Percentiles rank a stretch among this genome's conserved stretches.
These are phyloP conservation scores for Notothenia rossii DNA, from an alignment of 2,113 vertebrate species.

Conservation along the genomic window DNA sequence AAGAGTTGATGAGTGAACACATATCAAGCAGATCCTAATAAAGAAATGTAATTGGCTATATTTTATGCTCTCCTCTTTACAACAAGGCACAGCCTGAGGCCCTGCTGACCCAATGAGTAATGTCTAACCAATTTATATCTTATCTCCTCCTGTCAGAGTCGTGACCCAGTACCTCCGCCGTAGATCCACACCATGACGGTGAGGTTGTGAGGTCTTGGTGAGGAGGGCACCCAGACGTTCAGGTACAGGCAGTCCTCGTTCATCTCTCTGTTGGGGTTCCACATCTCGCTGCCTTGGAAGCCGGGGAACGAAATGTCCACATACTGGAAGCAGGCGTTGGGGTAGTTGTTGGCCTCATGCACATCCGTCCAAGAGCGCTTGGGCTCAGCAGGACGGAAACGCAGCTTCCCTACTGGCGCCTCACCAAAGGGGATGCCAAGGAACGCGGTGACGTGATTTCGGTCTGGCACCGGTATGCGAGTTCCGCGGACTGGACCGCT, in stretches of 20 bases:
- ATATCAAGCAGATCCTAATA: neutral
- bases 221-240: constrained; percentile 90
- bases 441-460: constrained; percentile 85
- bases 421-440: constrained; percentile 92
- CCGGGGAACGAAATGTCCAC: constrained; percentile 90
- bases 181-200: constrained; percentile 95
- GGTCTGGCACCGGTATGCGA: constrained; percentile 77
- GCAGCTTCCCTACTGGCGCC: constrained; percentile 85
- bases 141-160: neutral
- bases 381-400: constrained; percentile 88
- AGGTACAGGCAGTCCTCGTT: constrained; percentile 95
- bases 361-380: constrained; percentile 85
- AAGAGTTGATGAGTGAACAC: neutral
- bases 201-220: constrained; percentile 82
- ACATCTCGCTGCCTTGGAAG: constrained; percentile 92
- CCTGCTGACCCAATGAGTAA: neutral
- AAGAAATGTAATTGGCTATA: neutral
- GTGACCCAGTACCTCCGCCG: constrained; percentile 84
- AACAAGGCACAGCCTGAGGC: neutral
- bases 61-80: neutral
- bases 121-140: constrained; percentile 16
- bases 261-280: constrained; percentile 94
- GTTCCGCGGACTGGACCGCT: constrained; percentile 84
- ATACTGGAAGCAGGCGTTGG: constrained; percentile 88
- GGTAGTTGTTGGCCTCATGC: constrained; percentile 83